A percentile compares a stretch with the other conserved stretches of the same genome.
Conservation (phyloP, 2,888 invertebrate species). For the Euzophera pinguis region DNA sequence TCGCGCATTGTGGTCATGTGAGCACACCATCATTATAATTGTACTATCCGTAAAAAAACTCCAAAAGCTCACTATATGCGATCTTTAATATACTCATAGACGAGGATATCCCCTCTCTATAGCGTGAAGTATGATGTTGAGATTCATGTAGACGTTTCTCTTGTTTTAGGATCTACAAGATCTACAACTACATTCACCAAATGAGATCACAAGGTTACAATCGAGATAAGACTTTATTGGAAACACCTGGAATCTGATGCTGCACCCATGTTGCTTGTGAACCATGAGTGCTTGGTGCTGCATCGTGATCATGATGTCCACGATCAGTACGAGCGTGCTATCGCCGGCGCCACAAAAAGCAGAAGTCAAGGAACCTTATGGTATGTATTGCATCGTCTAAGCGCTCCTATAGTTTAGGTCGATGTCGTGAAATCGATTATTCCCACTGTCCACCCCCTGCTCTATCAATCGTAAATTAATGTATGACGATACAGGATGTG, state of each 20-base stretch:
- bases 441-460: too few species aligned
- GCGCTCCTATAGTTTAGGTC: too few species aligned
- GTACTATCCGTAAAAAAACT: too few species aligned
- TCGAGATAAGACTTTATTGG: constrained; percentile 23
- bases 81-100: too few species aligned
- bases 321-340: constrained; percentile 63
- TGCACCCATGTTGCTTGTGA: constrained; percentile 65
- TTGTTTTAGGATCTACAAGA: background rate
- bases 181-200: background rate
- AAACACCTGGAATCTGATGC: constrained; percentile 32
- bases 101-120: too few species aligned
- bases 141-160: background rate
- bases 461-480: too few species aligned
- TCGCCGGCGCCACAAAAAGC: constrained; percentile 65
- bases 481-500: too few species aligned
- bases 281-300: constrained; percentile 74
- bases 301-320: constrained; percentile 68
- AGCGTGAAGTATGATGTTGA: background rate
- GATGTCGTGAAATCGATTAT: too few species aligned
- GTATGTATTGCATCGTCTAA: constrained; percentile 35
- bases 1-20: too few species aligned
- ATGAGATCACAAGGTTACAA: background rate
- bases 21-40: too few species aligned
- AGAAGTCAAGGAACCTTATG: constrained; percentile 64
- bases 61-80: too few species aligned